phyloP scores from a whole-genome alignment of 1,140 invertebrate genomes.

The Papilio aristodemus region DNA sequence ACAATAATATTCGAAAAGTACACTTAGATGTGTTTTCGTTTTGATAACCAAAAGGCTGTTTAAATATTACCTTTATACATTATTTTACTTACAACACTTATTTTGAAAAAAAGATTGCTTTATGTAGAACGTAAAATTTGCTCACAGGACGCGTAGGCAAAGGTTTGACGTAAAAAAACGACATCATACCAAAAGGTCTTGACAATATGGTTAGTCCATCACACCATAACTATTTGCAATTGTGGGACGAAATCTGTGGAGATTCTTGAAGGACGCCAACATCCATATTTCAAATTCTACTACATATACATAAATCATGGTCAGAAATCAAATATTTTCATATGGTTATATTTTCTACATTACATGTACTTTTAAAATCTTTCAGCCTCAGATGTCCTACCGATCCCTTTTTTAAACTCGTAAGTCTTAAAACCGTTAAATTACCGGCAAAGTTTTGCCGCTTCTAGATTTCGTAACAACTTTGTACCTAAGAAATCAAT shows the following conservation, averaged over 20 bases:
- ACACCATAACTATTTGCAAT: no score
- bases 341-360: not conserved
- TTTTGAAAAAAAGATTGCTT: not conserved
- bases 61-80: no score
- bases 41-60: not conserved
- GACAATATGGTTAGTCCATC: no score
- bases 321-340: not conserved
- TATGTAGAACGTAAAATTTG: not conserved
- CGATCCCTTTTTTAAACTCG: constrained; percentile 2
- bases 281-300: no score
- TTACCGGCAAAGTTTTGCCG: not conserved
- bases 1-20: constrained; percentile 8
- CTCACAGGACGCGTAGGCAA: no score
- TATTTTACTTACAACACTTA: not conserved
- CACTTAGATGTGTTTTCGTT: not conserved
- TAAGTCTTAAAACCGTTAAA: constrained; percentile 4
- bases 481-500: constrained; percentile 2
- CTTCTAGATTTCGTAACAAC: not conserved
- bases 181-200: no score
- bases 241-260: no score
- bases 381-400: no score
- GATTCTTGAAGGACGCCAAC: no score
- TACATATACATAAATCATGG: no score
- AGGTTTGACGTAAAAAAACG: no score
- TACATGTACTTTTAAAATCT: no score